Evolutionary conservation across 2,797 vertebrate genomes (phyloP).

Genomic region (Microctenopoma steveboyesi): DNA sequence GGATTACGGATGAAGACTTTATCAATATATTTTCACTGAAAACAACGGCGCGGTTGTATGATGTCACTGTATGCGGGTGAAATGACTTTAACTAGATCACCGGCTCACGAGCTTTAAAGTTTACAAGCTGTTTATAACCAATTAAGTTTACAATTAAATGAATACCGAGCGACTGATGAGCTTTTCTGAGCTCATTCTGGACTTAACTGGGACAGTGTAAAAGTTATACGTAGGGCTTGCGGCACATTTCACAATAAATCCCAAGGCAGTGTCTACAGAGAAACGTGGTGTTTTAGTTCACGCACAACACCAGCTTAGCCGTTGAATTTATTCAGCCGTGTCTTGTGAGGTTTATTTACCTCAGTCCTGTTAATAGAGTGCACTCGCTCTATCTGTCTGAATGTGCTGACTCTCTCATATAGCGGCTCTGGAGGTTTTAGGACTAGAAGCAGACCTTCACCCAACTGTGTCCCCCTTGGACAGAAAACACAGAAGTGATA

Average conservation of each 20-base stretch:
- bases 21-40: not conserved
- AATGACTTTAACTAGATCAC: not conserved
- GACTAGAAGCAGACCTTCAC: constrained; percentile 78
- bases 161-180: constrained; percentile 25
- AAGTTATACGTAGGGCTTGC: constrained; percentile 66
- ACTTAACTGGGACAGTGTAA: constrained; percentile 49
- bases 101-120: not conserved
- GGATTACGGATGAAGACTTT: not conserved
- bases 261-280: constrained; percentile 66
- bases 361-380: constrained; percentile 79
- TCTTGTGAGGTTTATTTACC: constrained; percentile 81
- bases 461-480: constrained; percentile 73
- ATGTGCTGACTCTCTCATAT: constrained; percentile 76
- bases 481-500: constrained; percentile 67
- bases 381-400: constrained; percentile 74
- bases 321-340: constrained; percentile 78
- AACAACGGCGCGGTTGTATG: not conserved
- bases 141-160: not conserved
- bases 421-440: constrained; percentile 68
- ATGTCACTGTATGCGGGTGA: not conserved
- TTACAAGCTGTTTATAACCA: constrained; percentile 2
- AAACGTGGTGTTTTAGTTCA: constrained; percentile 55
- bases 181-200: constrained; percentile 42
- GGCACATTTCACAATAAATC: constrained; percentile 72
- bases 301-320: constrained; percentile 61